Evolutionary conservation across 2,888 invertebrate species (phyloP).

Genomic region (Erpobdella octoculata): DNA sequence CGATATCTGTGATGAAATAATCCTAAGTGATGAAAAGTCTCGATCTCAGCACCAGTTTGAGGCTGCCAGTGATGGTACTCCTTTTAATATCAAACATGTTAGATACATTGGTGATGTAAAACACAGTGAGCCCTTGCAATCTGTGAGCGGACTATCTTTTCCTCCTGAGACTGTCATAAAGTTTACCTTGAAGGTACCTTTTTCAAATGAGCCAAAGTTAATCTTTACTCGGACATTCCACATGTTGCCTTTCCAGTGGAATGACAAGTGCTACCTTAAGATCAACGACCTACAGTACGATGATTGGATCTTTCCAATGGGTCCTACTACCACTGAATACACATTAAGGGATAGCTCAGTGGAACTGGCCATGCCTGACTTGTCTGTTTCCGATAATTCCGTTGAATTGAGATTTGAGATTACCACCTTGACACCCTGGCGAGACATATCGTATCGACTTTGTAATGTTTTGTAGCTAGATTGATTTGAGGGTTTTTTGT

Average conservation of each 20-base stretch:
- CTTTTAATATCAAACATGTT: slow-evolving; percentile 19
- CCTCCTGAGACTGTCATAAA: slow-evolving; percentile 9
- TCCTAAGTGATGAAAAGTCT: slow-evolving; percentile 27
- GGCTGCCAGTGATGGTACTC: background rate
- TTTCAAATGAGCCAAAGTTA: background rate
- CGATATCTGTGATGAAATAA: slow-evolving; percentile 24
- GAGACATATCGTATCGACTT: slow-evolving; percentile 5
- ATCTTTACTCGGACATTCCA: slow-evolving; percentile 33
- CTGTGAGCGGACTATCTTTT: slow-evolving; percentile 27
- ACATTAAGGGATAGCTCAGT: slow-evolving; percentile 30
- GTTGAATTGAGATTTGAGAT: slow-evolving; percentile 13
- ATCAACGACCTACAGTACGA: slow-evolving; percentile 30
- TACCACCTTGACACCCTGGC: slow-evolving; percentile 2
- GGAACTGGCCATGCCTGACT: background rate
- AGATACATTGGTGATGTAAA: slow-evolving; percentile 31
- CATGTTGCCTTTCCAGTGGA: slow-evolving; percentile 33
- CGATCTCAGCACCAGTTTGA: slow-evolving; percentile 29
- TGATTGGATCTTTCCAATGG: slow-evolving; percentile 35
- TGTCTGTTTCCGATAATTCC: background rate
- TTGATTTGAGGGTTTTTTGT: background rate
- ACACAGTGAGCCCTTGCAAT: slow-evolving; percentile 15
- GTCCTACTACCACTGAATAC: slow-evolving; percentile 32
- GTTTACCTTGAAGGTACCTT: slow-evolving; percentile 24
- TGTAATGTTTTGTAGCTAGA: background rate
- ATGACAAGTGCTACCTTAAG: slow-evolving; percentile 29